Base-by-base conservation (phyloP, 2,888 invertebrate species). In the Anoplius nigerrimus region DNA sequence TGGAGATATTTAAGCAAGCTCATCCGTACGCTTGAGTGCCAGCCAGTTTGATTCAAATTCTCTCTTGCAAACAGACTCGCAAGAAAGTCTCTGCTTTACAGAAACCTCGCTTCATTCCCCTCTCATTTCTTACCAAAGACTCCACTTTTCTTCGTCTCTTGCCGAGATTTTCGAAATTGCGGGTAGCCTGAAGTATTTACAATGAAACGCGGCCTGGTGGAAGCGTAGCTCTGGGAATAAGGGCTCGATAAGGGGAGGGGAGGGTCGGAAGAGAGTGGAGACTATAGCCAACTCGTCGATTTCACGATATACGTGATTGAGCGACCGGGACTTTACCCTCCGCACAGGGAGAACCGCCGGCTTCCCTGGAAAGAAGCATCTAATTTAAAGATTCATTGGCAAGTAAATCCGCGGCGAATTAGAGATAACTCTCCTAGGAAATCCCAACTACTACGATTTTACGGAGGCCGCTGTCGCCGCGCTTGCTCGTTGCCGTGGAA, bases 341-440 rank as follows among this genome's bases (percentile, higher is more conserved):
- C 51, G 43, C 15, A n/a, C 22, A 18, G 48, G 54, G 53, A 55
- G 20, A 66, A 59, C 51, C 60, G 54, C 54, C 48, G 63, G 72
- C 69, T 68, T 60, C 72, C 71, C 71, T 71, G 60, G 77, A 67
- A 71, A 57, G 59, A 77, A 76, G 88, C 86, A 89, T 90, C 90
- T 90, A 91, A 91, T 91, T 91, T 90, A 90, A 89, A 89, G 90
- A 90, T 90, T 90, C 90, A 89, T 89, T 86, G 89, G 88, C 88
- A 88, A 90, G 89, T 90, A 90, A 90, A 90, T 90, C 90, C 90
- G 86, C 87, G 88, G 89, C 89, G 90, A 90, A 90, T 91, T 90
- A 90, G 90, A 91, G 91, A 91, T 91, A 90, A 90, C 90, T 90
- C 89, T 89, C 84, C 80, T 79, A 88, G 90, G 73, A 84, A 83